Evolutionary conservation across 2,113 vertebrate genomes (phyloP), one percentile per base, ranked within the genome.

Genomic region (Parus major): DNA sequence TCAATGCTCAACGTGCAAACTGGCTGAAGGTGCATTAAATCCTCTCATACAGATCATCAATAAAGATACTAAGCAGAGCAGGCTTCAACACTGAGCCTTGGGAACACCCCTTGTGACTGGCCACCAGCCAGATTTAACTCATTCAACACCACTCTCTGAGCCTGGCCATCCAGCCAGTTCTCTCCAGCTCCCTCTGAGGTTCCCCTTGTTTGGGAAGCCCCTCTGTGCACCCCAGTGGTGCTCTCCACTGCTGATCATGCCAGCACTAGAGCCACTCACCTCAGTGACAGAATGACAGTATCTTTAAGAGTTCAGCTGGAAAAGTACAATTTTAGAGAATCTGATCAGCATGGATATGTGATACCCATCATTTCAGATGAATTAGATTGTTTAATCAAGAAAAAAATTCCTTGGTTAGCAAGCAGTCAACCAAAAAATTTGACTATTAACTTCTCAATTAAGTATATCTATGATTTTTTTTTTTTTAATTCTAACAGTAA

Each of bases 231-330:
- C 7, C 22, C 22, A 15, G 29, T 41, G 13, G 21, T 73, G 18
- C 1, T 0, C 25, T 35, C 18, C 35, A 8, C 35, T 36, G 53
- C 3, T 0, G 0, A 15, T 15, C 53, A 24, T 35, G 22, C 15
- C 27, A 72, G 82, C 18, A 42, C 12, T 49, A 33, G 24, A 79
- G 39, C 28, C 2, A 0, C 35, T 49, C 25, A 11, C 31, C 28
- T 60, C 2, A 0, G 15, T 6, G 21, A 41, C 66, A 41, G 8
- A 76, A 10, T 44, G 21, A 86, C 41, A 73, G 20, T 20, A 35
- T 22, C 52, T 79, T 64, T n/a, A 56, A 50, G 27, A 44, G 6
- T 49, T 90, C 66, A 16, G 22, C 49, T 39, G 15, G 24, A 76
- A 76, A 95, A 76, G 15, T 33, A 71, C 5, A 17, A 7, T 53